phyloP scores from a whole-genome alignment of 2,797 vertebrate genomes.

The Glossophaga mutica region DNA sequence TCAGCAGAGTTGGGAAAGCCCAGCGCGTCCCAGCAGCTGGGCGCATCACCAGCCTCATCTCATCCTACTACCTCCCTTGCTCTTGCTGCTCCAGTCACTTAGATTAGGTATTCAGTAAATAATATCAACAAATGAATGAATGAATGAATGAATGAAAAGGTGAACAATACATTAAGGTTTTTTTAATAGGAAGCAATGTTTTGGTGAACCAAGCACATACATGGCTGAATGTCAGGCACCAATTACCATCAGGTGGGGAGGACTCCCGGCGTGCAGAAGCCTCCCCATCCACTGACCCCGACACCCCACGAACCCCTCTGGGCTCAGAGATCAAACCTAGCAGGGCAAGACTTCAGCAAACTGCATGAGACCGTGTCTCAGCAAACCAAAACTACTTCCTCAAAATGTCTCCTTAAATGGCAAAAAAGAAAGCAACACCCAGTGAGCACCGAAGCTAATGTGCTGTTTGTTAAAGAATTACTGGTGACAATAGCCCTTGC shows the following conservation, averaged over 20 bases:
- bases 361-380: background rate
- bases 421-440: background rate
- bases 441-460: background rate
- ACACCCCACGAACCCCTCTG: background rate
- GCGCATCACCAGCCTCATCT: background rate
- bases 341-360: background rate
- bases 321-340: background rate
- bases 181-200: background rate
- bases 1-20: background rate
- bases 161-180: background rate
- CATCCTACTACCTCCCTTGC: no score
- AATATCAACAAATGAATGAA: background rate
- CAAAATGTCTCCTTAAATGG: background rate
- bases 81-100: background rate
- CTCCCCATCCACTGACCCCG: background rate
- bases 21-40: accelerated
- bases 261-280: background rate
- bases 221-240: background rate
- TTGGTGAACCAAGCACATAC: background rate
- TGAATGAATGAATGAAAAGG: background rate
- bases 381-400: background rate
- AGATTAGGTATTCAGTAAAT: background rate
- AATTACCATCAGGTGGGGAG: background rate
- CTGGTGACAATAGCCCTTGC: background rate
- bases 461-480: background rate